phyloP scores from a whole-genome alignment of 2,797 vertebrate species.

The Sebastes hopkinsi region DNA sequence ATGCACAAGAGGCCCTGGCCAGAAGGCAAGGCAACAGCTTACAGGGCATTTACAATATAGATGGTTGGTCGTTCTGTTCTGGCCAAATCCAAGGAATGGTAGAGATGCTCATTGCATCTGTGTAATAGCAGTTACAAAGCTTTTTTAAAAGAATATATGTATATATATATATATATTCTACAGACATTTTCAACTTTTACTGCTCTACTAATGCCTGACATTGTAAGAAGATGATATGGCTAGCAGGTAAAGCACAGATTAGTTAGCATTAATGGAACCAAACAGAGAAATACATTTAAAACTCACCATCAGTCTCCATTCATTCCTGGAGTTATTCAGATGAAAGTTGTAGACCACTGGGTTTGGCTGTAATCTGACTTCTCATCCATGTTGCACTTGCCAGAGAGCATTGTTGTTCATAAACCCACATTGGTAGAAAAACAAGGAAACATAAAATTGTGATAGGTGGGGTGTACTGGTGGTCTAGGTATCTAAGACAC shows the following conservation, averaged over 20 bases:
- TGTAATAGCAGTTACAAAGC: not conserved
- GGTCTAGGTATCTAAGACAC: not conserved
- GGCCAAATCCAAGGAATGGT: not conserved
- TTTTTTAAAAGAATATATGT: too few relatives aligned
- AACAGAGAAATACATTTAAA: not conserved
- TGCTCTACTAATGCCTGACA: not conserved
- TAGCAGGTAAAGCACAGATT: not conserved
- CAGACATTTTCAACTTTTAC: not conserved
- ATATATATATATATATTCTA: too few relatives aligned
- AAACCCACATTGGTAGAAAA: not conserved
- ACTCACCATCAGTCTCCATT: not conserved
- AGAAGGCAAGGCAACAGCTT: slow-evolving; percentile 84
- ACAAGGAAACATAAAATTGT: not conserved
- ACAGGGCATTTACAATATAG: slow-evolving; percentile 7
- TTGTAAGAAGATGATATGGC: not conserved
- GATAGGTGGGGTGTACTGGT: not conserved
- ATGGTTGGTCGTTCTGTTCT: not conserved
- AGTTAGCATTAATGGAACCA: not conserved
- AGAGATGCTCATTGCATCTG: not conserved
- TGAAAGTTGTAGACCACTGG: not conserved
- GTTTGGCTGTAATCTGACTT: slow-evolving; percentile 2
- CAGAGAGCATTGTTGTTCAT: slow-evolving; percentile 1
- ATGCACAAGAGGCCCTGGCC: slow-evolving; percentile 97
- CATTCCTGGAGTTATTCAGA: not conserved
- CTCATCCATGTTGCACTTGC: slow-evolving; percentile 1